A percentile compares a stretch with the other conserved stretches of the same genome.
Conservation (phyloP, 1,140 invertebrate genomes). For the Venturia canescens region DNA sequence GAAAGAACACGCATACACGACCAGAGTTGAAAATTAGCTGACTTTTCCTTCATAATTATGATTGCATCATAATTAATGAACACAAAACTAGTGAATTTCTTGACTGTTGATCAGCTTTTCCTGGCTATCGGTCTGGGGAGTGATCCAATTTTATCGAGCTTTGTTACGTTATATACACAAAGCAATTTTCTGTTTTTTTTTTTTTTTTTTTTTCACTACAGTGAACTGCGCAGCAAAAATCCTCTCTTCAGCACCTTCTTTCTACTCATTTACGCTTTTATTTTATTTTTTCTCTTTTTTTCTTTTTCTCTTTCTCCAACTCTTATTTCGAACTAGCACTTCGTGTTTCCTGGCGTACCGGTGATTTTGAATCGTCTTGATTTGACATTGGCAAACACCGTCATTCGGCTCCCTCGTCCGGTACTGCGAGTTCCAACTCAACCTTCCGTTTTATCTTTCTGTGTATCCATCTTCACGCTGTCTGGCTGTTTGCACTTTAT, state of each 20-base stretch:
- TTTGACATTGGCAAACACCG: conserved; percentile 73
- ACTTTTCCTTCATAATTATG: too few species aligned
- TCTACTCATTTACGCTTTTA: neutral
- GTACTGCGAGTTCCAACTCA: neutral
- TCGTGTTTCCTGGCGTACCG: conserved; percentile 51
- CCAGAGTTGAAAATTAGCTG: too few species aligned
- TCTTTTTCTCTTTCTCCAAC: neutral
- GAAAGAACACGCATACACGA: neutral
- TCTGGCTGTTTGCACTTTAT: conserved; percentile 63
- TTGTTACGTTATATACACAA: conserved; percentile 1
- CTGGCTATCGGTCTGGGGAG: neutral
- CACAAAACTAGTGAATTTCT: too few species aligned
- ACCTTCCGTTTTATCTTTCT: conserved; percentile 13
- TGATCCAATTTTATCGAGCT: neutral
- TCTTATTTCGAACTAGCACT: conserved; percentile 24
- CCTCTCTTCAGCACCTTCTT: neutral
- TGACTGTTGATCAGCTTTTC: neutral
- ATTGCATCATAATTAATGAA: too few species aligned
- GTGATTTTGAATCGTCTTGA: conserved; percentile 75
- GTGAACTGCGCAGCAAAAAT: neutral
- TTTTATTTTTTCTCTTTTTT: neutral
- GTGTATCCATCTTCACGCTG: conserved; percentile 25
- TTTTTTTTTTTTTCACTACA: too few species aligned
- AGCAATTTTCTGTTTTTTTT: too few species aligned
- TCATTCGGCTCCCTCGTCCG: neutral